Base-by-base conservation (phyloP, 2,888 invertebrate species). In the Cabera pusaria region DNA sequence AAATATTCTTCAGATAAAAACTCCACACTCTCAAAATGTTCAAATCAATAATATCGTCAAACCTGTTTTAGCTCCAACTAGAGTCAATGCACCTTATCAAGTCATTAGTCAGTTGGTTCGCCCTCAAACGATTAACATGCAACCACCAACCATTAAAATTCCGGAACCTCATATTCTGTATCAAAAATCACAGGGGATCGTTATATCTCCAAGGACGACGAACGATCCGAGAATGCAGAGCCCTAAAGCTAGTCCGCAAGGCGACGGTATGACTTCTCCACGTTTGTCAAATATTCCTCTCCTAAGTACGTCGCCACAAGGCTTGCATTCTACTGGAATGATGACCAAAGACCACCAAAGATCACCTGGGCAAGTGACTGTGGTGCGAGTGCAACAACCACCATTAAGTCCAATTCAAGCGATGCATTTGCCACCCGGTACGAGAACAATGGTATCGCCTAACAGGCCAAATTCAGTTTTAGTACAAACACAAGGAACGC, bases 131-230 rank as follows among this genome's bases (percentile, higher is more conserved):
- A 57, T 80, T 4, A 90, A 85, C 47, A 87, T 92, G 73, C 93
- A 93, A 57, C 90, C 93, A 6, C 90, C 93, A 2, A 92, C 92
- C 0, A 93, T 93, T 6, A 93, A 92, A 56, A 91, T 93, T 55
- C 92, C 93, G 2, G 92, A 92, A 21, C 78, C 82, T 29, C 88
- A 90, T 52, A 72, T 88, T 39, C 52, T 87, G 16, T 88, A 88
- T 56, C 88, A 85, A 56, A 88, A 88, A 61, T 69, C 74, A 55
- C 89, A 62, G 64, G 90, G 71, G 9, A 90, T 82, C 33, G 84
- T 77, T 6, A 85, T 76, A 59, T 87, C 90, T 17, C 90, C 90
- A 4, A 70, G 85, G 57, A 67, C 82, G 54, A 49, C 75, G 3
- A 77, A 58, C 41, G 90, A 90, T 44, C 62, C 79, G 25, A 70